These are phyloP conservation scores for Mimumesa dahlbomi DNA, from an alignment of 2,888 invertebrate species.

Conservation along the genomic window DNA sequence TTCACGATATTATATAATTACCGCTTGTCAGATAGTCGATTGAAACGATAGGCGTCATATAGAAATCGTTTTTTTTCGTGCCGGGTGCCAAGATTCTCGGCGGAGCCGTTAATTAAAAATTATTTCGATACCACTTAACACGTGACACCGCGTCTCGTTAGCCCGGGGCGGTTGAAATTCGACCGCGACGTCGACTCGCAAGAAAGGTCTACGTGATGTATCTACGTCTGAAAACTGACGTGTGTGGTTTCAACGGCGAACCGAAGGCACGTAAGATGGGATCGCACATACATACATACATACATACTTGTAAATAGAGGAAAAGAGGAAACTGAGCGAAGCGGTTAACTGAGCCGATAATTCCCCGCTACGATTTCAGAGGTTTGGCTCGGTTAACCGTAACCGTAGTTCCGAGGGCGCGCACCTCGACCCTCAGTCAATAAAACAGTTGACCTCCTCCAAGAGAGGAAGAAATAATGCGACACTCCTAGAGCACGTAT, in stretches of 20 bases:
- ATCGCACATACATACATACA: neutral
- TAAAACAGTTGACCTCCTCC: slow-evolving; percentile 71
- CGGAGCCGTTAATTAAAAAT: no score
- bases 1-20: no score
- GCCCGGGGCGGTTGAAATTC: no score
- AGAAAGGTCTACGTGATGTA: no score
- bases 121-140: no score
- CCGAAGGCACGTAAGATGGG: neutral
- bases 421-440: slow-evolving; percentile 67
- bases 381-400: slow-evolving; percentile 72
- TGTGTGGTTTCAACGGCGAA: neutral
- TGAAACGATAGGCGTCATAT: no score
- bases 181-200: no score
- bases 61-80: no score
- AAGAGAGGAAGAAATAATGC: slow-evolving; percentile 56
- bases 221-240: no score
- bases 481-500: slow-evolving; percentile 31
- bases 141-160: no score
- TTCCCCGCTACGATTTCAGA: slow-evolving; percentile 68
- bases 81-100: no score
- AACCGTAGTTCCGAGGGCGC: slow-evolving; percentile 69
- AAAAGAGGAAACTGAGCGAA: slow-evolving; percentile 53
- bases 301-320: slow-evolving; percentile 28
- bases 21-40: no score
- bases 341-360: slow-evolving; percentile 70